Conservation (phyloP, 2,797 vertebrate species). For the Galago senegalensis region DNA sequence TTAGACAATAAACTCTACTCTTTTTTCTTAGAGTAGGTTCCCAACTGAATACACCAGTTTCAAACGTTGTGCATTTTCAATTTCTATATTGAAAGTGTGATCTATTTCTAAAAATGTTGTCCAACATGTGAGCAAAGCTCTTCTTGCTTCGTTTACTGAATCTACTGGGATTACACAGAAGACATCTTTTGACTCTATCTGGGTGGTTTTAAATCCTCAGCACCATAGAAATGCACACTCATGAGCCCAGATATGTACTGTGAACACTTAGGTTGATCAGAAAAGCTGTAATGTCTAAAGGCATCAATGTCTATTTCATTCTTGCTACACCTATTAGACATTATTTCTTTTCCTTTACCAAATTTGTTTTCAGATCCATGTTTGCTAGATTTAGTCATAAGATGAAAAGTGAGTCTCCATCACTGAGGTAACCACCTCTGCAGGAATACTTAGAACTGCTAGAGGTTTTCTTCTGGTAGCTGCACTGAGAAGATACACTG, state of each 20-base stretch:
- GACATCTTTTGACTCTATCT: constrained; percentile 96
- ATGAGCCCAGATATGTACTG: constrained; percentile 98
- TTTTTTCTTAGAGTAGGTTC: constrained; percentile 95
- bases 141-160: constrained; percentile 97
- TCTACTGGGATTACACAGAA: constrained; percentile 99
- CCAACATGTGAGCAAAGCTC: constrained; percentile 96
- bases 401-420: constrained; percentile 96
- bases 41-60: constrained; percentile 99
- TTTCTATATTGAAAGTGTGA: constrained; percentile 98
- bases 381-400: constrained; percentile 96
- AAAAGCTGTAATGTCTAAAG: constrained; percentile 97
- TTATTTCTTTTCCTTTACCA: constrained; percentile 92
- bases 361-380: constrained; percentile 92
- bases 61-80: constrained; percentile 98
- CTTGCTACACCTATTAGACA: constrained; percentile 89
- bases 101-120: constrained; percentile 98
- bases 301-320: constrained; percentile 96
- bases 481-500: constrained; percentile 95
- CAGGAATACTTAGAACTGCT: constrained; percentile 94
- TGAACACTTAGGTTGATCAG: constrained; percentile 97
- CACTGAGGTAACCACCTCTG: constrained; percentile 98
- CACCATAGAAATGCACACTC: constrained; percentile 98
- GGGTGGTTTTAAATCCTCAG: constrained; percentile 97
- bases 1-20: constrained; percentile 88
- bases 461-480: constrained; percentile 94